Conservation (phyloP, 2,797 vertebrate species). For the Macroramphosus scolopax region DNA sequence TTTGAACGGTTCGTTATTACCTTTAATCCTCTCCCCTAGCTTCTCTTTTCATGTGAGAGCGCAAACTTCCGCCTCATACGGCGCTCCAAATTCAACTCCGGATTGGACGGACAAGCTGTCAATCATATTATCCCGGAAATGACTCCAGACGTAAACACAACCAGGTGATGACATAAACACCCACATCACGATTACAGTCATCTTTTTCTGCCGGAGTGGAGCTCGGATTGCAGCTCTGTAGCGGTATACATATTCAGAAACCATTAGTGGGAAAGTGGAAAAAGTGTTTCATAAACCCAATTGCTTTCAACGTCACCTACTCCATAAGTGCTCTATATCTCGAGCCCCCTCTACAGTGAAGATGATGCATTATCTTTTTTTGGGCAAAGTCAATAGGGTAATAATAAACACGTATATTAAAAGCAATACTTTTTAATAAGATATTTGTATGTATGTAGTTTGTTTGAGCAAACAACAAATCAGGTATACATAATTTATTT, state of each 20-base stretch:
- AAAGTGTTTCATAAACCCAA: too few relatives aligned
- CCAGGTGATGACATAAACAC: conserved; percentile 60
- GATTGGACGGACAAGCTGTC: conserved; percentile 51
- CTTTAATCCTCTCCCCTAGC: conserved; percentile 56
- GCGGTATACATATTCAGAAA: too few relatives aligned
- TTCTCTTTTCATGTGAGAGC: conserved; percentile 40
- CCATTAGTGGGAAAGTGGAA: too few relatives aligned
- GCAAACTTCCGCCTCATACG: conserved; percentile 54
- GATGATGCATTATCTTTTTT: not conserved
- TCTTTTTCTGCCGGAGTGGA: too few relatives aligned
- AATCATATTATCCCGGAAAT: conserved; percentile 55
- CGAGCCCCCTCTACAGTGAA: conserved; percentile 51
- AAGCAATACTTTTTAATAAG: too few relatives aligned
- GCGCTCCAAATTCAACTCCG: not conserved
- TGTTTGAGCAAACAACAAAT: too few relatives aligned
- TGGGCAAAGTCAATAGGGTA: not conserved
- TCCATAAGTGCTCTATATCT: too few relatives aligned
- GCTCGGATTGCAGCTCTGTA: too few relatives aligned
- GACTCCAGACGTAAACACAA: conserved; percentile 67
- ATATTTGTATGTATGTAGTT: too few relatives aligned
- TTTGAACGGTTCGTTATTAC: conserved; percentile 8
- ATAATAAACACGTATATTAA: too few relatives aligned
- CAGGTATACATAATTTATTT: too few relatives aligned
- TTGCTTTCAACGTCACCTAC: too few relatives aligned
- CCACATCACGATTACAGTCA: not conserved